Base-by-base conservation (phyloP, 2,113 vertebrate species). In the Balaeniceps rex region DNA sequence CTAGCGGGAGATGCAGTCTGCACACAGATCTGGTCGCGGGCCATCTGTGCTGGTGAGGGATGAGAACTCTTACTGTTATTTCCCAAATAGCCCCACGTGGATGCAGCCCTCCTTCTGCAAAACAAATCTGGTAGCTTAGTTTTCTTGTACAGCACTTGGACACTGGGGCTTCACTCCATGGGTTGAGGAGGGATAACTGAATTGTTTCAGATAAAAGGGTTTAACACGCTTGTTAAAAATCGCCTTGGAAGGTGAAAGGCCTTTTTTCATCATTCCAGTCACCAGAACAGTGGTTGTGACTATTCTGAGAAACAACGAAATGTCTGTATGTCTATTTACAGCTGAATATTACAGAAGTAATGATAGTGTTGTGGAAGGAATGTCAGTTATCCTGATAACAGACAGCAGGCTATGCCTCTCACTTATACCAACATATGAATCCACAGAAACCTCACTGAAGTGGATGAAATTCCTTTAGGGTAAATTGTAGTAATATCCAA, bases 331-430 rank as follows among this genome's bases (percentile, higher is more conserved):
- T 65, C 95, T 97, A 96, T 96, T 97, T 96, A 82, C 74, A 95
- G 96, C 91, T 72, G 91, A 91, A 91, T 96, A 89, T 87, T 89
- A 91, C 91, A 95, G 95, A 91, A 96, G 87, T 54, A 47, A 79
- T 55, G 87, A 90, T 65, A 76, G 78, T 31, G 78, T 61, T 79
- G 92, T 96, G 96, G 94, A 96, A 97, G 93, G 96, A 96, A 97
- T 96, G 95, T 87, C 94, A 94, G 93, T 91, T 95, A 94, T 94
- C 93, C 94, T 82, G 93, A 94, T 93, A 96, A 94, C 74, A 78
- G 93, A 46, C 60, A 89, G 87, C 77, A 94, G 65, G 93, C 93
- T 82, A 10, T 57, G 91, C 76, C 84, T 96, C 89, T 87, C 65
- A 22, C 93, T 96, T 83, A 64, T 4, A 52, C 87, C 87, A 61